These are phyloP conservation scores for Leptarthrus brevirostris DNA, from an alignment of 2,888 invertebrate genomes.

Conservation along the genomic window DNA sequence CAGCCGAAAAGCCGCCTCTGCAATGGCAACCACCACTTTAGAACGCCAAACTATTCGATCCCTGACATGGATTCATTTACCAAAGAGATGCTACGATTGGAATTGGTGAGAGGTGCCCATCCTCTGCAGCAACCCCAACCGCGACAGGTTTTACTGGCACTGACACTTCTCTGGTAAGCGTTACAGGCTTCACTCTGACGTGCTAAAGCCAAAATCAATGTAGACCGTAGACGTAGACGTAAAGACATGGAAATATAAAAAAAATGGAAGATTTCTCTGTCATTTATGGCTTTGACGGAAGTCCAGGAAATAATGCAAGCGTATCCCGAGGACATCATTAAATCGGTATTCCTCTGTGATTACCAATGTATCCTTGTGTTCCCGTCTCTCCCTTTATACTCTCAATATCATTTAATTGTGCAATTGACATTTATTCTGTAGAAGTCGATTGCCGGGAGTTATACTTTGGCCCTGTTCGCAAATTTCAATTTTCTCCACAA, in stretches of 20 bases:
- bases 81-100: background rate
- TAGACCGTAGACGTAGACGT: no score
- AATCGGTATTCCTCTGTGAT: slow-evolving; percentile 15
- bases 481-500: slow-evolving; percentile 37
- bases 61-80: background rate
- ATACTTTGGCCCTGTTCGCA: background rate
- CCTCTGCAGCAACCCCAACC: background rate
- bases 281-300: slow-evolving; percentile 1
- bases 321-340: slow-evolving; percentile 22
- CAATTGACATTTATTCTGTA: slow-evolving; percentile 29
- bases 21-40: background rate
- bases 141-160: background rate
- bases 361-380: background rate
- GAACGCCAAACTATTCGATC: background rate
- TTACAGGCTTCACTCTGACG: background rate
- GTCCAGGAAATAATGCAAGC: background rate
- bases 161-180: background rate
- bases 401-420: slow-evolving; percentile 33
- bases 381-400: background rate
- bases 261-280: slow-evolving; percentile 3
- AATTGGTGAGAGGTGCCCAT: background rate
- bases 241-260: background rate
- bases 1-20: slow-evolving; percentile 21
- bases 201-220: no score
- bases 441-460: slow-evolving; percentile 3